Conservation (phyloP, 1,140 invertebrate species). For the Tetramorium simillimum region DNA sequence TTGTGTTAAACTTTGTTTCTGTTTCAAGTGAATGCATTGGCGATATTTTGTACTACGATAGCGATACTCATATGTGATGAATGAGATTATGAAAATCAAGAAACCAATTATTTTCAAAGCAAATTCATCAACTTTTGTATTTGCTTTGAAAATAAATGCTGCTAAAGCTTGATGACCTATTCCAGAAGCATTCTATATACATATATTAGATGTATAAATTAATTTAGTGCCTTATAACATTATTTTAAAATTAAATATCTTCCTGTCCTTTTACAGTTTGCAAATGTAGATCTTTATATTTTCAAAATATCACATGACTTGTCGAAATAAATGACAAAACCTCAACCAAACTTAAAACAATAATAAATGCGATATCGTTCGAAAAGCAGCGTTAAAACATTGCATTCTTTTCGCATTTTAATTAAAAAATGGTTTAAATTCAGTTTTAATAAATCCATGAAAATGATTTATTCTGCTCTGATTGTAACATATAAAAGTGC, state of each 20-base stretch:
- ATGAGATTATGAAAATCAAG: neutral
- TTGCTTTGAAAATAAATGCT: neutral
- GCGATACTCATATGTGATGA: neutral
- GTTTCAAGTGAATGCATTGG: neutral
- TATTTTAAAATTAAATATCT: neutral
- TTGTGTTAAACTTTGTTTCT: slow-evolving; percentile 5
- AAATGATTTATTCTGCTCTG: no score
- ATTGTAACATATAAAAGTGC: no score
- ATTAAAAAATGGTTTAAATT: neutral
- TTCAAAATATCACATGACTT: neutral
- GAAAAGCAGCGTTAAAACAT: neutral
- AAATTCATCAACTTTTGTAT: neutral
- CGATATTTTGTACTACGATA: neutral
- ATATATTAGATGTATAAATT: neutral
- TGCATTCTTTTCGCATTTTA: neutral
- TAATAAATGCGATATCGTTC: neutral
- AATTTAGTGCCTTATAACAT: neutral
- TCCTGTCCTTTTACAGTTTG: neutral
- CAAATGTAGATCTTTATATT: neutral
- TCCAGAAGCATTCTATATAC: neutral
- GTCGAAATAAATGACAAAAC: neutral
- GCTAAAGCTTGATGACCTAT: neutral
- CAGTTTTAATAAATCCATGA: no score
- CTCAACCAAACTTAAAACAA: neutral
- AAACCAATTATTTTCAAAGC: neutral